These are phyloP conservation scores for Semaprochilodus insignis DNA, from an alignment of 2,797 vertebrate species.

Conservation along the genomic window DNA sequence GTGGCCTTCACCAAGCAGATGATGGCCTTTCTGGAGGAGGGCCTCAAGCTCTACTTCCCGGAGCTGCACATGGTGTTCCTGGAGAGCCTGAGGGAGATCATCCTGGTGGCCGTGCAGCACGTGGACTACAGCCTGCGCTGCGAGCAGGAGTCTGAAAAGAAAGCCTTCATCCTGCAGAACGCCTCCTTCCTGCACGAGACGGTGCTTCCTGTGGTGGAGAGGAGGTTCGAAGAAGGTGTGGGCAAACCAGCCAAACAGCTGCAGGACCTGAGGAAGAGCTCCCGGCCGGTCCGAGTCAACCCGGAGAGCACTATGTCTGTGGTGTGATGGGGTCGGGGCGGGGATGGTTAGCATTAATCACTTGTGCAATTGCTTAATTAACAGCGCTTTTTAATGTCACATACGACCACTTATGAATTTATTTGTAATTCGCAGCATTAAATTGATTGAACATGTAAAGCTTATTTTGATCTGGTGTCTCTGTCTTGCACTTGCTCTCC, in stretches of 20 bases:
- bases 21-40: constrained; percentile 97
- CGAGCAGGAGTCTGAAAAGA: constrained; percentile 96
- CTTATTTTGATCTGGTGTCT: background rate
- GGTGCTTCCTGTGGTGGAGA: constrained; percentile 95
- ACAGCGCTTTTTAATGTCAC: background rate
- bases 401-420: background rate
- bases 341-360: background rate
- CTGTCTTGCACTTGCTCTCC: background rate
- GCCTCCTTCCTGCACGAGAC: constrained; percentile 95
- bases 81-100: constrained; percentile 95
- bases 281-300: constrained; percentile 87
- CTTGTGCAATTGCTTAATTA: background rate
- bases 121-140: constrained; percentile 98
- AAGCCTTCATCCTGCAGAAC: constrained; percentile 92
- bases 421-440: constrained; percentile 9
- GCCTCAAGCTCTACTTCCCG: constrained; percentile 94
- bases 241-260: constrained; percentile 98
- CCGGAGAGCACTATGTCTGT: constrained; percentile 95
- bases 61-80: constrained; percentile 97
- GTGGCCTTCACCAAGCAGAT: constrained; percentile 99
- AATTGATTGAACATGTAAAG: background rate
- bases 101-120: constrained; percentile 94
- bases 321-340: constrained; percentile 75
- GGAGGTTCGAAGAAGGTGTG: constrained; percentile 92
- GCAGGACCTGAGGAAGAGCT: constrained; percentile 93